These are phyloP conservation scores for Phyllostomus hastatus DNA, from an alignment of 2,113 vertebrate genomes.

Conservation along the genomic window DNA sequence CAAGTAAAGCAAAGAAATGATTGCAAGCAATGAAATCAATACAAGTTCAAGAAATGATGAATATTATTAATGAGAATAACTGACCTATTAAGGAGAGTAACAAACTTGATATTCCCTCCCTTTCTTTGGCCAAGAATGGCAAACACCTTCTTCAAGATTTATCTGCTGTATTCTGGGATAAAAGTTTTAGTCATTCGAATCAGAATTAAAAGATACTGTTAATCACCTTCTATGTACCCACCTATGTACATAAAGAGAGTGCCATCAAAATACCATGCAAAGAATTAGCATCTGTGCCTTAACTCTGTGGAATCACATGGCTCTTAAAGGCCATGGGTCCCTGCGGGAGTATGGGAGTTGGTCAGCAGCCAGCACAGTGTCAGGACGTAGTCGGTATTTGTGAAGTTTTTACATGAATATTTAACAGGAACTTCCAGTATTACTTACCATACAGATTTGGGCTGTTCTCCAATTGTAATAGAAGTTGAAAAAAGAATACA, in stretches of 20 bases:
- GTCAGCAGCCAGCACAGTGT: background rate
- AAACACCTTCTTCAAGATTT: background rate
- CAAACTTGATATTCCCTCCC: background rate
- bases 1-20: background rate
- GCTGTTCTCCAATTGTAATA: background rate
- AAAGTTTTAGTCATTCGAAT: background rate
- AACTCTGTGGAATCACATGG: background rate
- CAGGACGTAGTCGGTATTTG: background rate
- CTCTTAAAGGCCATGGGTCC: background rate
- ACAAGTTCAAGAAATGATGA: background rate
- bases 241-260: background rate
- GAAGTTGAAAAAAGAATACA: background rate
- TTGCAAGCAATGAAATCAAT: background rate
- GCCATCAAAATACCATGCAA: background rate
- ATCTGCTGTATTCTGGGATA: background rate
- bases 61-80: background rate
- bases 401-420: background rate
- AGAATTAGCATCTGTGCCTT: background rate
- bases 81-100: background rate
- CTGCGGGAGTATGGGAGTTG: background rate
- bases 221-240: background rate
- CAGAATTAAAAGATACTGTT: background rate
- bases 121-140: background rate
- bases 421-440: background rate
- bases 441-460: background rate